Evolutionary conservation across 2,797 vertebrate species (phyloP).

Genomic region (Pagetopsis macropterus): DNA sequence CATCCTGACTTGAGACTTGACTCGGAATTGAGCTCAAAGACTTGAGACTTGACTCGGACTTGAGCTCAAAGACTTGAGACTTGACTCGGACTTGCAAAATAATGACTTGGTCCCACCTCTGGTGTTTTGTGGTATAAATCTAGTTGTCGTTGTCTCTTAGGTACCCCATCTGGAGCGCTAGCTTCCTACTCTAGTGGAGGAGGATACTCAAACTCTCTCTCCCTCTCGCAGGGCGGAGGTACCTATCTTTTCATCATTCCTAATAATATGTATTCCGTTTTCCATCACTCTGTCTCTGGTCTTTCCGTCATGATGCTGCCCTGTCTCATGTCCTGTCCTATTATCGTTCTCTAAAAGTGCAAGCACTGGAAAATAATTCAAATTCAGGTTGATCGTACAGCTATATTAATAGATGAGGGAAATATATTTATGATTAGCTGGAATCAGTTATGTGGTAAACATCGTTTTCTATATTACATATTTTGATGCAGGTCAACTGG

Average conservation of each 20-base stretch:
- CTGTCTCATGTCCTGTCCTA: slow-evolving; percentile 73
- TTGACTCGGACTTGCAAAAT: too few species aligned
- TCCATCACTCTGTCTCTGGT: slow-evolving; percentile 34
- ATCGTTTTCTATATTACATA: neutral
- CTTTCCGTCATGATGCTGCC: slow-evolving; percentile 75
- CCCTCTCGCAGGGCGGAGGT: slow-evolving; percentile 84
- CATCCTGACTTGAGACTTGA: too few species aligned
- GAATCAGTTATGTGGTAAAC: neutral
- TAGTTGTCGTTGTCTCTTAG: slow-evolving; percentile 67
- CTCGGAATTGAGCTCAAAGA: too few species aligned
- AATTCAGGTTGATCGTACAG: neutral
- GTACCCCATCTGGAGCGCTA: slow-evolving; percentile 84
- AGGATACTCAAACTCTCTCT: slow-evolving; percentile 84
- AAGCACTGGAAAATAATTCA: neutral
- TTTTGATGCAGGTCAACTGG: neutral
- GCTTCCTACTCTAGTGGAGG: slow-evolving; percentile 85
- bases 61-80: too few species aligned
- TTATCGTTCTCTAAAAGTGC: slow-evolving; percentile 5
- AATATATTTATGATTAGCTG: neutral
- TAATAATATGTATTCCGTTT: slow-evolving; percentile 7
- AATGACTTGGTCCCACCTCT: too few species aligned
- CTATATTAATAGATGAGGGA: neutral
- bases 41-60: too few species aligned
- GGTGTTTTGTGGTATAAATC: neutral
- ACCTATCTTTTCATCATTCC: slow-evolving; percentile 51